Evolutionary conservation across 2,888 invertebrate species (phyloP).

Genomic region (Volucella zonaria): DNA sequence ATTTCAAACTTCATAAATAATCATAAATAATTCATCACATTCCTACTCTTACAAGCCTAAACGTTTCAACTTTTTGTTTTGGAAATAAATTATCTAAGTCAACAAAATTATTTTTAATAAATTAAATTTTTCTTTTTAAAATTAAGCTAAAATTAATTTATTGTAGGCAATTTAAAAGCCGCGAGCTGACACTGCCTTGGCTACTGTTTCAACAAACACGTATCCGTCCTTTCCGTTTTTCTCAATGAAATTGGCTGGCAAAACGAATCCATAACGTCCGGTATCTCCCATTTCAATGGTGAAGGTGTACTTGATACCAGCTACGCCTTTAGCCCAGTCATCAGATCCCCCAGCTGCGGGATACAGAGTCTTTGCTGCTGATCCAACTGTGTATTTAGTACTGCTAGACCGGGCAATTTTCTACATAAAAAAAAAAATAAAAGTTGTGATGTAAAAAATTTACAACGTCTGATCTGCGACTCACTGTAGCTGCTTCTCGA

Average conservation of each 20-base stretch:
- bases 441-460: background rate
- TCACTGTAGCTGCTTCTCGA: conserved; percentile 87
- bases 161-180: conserved; percentile 20
- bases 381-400: conserved; percentile 88
- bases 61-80: conserved; percentile 9
- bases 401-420: conserved; percentile 86
- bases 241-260: conserved; percentile 90
- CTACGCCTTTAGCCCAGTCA: conserved; percentile 95
- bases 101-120: conserved; percentile 63
- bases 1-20: conserved; percentile 19
- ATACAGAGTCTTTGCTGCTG: conserved; percentile 90
- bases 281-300: conserved; percentile 94
- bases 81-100: conserved; percentile 38
- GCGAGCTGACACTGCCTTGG: conserved; percentile 83
- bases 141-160: conserved; percentile 19
- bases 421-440: conserved; percentile 78
- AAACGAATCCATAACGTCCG: conserved; percentile 92
- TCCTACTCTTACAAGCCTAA: conserved; percentile 24
- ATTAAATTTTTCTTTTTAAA: conserved; percentile 50
- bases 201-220: conserved; percentile 87
- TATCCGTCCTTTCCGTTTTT: conserved; percentile 90
- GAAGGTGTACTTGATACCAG: conserved; percentile 92
- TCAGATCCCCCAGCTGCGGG: conserved; percentile 92
- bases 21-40: conserved; percentile 11
- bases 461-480: conserved; percentile 32